Conservation (phyloP, 2,888 invertebrate genomes). For the Morpho achilles region DNA sequence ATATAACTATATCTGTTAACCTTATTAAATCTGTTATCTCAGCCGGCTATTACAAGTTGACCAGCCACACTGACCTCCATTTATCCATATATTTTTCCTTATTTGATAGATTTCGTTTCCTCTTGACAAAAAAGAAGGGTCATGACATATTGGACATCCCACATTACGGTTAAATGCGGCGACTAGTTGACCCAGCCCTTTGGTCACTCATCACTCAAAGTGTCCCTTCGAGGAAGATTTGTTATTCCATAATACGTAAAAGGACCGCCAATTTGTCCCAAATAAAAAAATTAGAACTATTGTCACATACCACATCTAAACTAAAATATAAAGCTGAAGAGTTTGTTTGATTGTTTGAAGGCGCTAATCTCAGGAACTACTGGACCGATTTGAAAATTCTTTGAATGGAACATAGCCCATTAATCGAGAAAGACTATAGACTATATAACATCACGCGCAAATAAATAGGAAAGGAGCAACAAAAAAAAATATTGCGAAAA, state of each 20-base stretch:
- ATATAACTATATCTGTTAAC: conserved; percentile 5
- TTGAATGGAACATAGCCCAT: too few relatives aligned
- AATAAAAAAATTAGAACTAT: too few relatives aligned
- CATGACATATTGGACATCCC: not conserved
- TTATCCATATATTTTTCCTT: not conserved
- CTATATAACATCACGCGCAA: too few relatives aligned
- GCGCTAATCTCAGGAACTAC: too few relatives aligned
- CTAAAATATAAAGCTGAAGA: too few relatives aligned
- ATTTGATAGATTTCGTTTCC: conserved; percentile 8
- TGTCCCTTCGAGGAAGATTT: conserved; percentile 3
- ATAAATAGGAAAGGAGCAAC: too few relatives aligned
- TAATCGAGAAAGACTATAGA: too few relatives aligned
- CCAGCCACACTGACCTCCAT: conserved; percentile 22
- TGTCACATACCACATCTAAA: too few relatives aligned
- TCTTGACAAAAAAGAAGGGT: conserved; percentile 4
- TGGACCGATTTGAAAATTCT: too few relatives aligned
- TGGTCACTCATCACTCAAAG: conserved; percentile 33
- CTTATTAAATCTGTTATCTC: conserved; percentile 29
- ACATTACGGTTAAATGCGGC: conserved; percentile 11
- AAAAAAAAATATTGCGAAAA: too few relatives aligned
- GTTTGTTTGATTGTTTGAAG: too few relatives aligned
- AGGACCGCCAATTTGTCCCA: too few relatives aligned
- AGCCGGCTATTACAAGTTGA: conserved; percentile 22
- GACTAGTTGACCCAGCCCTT: conserved; percentile 29
- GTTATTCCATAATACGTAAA: not conserved